Conservation (phyloP, 2,888 invertebrate species). For the Trisateles emortualis region DNA sequence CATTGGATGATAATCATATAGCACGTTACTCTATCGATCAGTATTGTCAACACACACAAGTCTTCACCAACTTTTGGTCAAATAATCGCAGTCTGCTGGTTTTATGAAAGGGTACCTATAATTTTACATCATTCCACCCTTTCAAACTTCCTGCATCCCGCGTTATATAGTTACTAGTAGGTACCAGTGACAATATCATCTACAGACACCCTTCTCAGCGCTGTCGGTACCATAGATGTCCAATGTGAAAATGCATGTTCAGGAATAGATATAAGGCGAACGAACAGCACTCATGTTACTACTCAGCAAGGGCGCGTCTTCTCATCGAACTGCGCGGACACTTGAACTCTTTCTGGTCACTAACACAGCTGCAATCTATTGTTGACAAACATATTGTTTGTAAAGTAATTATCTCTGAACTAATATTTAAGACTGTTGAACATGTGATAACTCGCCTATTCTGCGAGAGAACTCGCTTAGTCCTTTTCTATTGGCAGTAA, state of each 20-base stretch:
- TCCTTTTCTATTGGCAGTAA: constrained; percentile 70
- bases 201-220: no score
- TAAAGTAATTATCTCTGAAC: constrained; percentile 35
- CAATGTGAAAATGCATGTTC: not conserved
- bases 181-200: no score
- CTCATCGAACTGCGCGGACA: constrained; percentile 63
- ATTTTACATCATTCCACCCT: no score
- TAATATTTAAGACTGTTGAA: constrained; percentile 50
- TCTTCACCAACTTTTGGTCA: no score
- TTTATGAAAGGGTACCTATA: no score
- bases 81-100: no score
- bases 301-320: constrained; percentile 52
- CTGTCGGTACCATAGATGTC: no score
- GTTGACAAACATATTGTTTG: constrained; percentile 53
- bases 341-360: constrained; percentile 57
- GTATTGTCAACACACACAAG: no score
- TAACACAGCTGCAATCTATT: constrained; percentile 59
- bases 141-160: no score
- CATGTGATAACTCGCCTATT: constrained; percentile 70
- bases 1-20: no score
- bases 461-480: constrained; percentile 68
- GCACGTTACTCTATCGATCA: no score
- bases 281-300: constrained; percentile 7
- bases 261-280: not conserved
- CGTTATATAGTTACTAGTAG: no score